Base-by-base conservation (phyloP, 2,113 vertebrate species). In the Plestiodon gilberti region DNA sequence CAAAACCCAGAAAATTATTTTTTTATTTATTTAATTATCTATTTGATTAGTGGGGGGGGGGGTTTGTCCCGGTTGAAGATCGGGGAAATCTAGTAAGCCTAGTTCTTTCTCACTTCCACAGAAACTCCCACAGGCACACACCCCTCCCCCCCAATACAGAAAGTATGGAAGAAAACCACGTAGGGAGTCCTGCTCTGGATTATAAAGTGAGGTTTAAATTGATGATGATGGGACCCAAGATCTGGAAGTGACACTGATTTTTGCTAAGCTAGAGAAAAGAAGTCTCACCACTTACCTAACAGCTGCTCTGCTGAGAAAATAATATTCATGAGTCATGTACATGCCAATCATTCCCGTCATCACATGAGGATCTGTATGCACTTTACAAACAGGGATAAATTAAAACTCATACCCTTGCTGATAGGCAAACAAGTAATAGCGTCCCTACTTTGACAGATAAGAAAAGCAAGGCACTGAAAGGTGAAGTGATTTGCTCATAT, bases 381-480 rank as follows among this genome's bases (percentile, higher is more conserved):
- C 74, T 91, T 90, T 91, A 87, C 78, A 90, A 91, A 83, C 85
- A 75, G 59, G 75, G 43, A 78, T 57, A 55, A 89, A 89, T 91
- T 93, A 91, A 92, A 87, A 89, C 38, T 81, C 81, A 84, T 35
- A 91, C 81, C 33, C 65, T 81, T 69, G 35, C 81, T 80, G 82
- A 71, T 87, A 93, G 81, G 0, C 59, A 87, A 77, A 13, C 67
- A 81, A 91, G 88, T 90, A 89, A 83, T 91, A 88, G 48, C 88
- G 57, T 75, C 83, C 76, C 65, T 87, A 67, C 82, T 13, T 89
- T 91, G 85, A 78, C 91, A 91, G 70, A 88, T 85, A 91, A 90
- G 69, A 87, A 90, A 92, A 87, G 0, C 0, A 89, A 91, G 75
- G 69, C 55, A 82, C 2, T 55, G 84, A 81, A 76, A 80, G 65